Evolutionary conservation across 2,888 invertebrate genomes (phyloP).

Genomic region (Carcina quercana): DNA sequence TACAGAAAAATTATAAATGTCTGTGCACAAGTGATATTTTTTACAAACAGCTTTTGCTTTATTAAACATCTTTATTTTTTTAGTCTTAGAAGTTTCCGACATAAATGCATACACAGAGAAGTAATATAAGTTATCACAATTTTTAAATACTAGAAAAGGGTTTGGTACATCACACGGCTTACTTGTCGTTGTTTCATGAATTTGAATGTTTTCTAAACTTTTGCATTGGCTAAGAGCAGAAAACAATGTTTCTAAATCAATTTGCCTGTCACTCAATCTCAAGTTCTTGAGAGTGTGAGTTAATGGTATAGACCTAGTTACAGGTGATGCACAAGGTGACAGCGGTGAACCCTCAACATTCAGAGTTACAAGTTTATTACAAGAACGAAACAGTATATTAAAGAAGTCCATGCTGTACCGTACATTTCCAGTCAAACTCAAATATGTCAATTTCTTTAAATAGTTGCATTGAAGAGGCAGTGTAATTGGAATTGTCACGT

Average conservation of each 20-base stretch:
- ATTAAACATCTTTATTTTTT: conserved; percentile 29
- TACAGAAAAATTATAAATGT: conserved; percentile 17
- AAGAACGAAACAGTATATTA: conserved; percentile 39
- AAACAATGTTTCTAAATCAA: conserved; percentile 41
- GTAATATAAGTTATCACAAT: conserved; percentile 43
- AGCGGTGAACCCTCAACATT: conserved; percentile 31
- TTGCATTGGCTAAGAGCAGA: conserved; percentile 37
- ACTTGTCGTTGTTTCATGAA: conserved; percentile 28
- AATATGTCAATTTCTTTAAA: conserved; percentile 47
- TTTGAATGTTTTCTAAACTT: conserved; percentile 46
- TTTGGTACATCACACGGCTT: conserved; percentile 28
- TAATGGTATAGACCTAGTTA: conserved; percentile 33
- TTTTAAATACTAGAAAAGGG: conserved; percentile 33
- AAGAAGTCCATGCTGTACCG: conserved; percentile 43
- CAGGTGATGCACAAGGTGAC: conserved; percentile 24
- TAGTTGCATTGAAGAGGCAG: conserved; percentile 31
- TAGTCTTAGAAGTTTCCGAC: conserved; percentile 20
- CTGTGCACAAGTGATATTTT: conserved; percentile 30
- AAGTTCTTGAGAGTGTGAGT: conserved; percentile 44
- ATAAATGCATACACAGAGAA: conserved; percentile 34
- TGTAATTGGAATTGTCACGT: conserved; percentile 21
- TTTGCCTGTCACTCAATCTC: conserved; percentile 35
- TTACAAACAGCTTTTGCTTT: conserved; percentile 26
- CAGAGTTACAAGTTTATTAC: conserved; percentile 41
- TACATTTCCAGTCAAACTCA: conserved; percentile 40